Conservation (phyloP, 2,113 vertebrate species). For the Heliornis fulica region DNA sequence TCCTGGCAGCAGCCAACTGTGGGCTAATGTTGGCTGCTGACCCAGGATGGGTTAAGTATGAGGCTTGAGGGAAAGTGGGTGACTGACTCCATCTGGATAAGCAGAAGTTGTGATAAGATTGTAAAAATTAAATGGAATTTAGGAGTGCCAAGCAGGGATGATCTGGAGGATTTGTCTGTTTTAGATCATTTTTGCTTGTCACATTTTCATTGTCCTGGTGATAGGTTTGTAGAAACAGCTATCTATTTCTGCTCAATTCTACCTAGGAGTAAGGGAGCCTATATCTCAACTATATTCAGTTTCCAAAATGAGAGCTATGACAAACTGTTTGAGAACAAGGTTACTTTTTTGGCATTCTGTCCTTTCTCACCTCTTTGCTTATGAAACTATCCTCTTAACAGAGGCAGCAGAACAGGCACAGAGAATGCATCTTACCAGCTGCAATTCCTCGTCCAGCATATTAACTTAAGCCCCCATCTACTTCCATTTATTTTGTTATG, state of each 20-base stretch:
- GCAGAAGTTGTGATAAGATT: not conserved
- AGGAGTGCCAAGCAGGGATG: not conserved
- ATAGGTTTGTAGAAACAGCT: not conserved
- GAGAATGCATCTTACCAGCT: not conserved
- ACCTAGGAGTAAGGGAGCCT: not conserved
- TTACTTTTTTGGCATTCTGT: not conserved
- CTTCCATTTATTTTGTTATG: not conserved
- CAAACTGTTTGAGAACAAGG: not conserved
- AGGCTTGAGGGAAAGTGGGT: not conserved
- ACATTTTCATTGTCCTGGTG: not conserved
- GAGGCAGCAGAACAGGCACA: not conserved
- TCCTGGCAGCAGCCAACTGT: not conserved
- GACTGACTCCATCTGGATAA: not conserved
- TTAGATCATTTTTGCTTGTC: not conserved
- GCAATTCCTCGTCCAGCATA: not conserved
- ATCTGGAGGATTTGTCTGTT: not conserved
- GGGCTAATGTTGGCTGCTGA: not conserved
- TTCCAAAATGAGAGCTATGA: not conserved
- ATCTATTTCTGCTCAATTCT: not conserved
- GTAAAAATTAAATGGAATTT: not conserved
- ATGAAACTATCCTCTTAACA: not conserved
- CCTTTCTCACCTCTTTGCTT: not conserved
- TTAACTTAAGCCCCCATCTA: not conserved
- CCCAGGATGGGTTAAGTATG: not conserved
- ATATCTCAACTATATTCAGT: not conserved